Percentiles rank a stretch among this genome's conserved stretches.
Conservation (phyloP, 2,888 invertebrate genomes). For the Acleris cristana region DNA sequence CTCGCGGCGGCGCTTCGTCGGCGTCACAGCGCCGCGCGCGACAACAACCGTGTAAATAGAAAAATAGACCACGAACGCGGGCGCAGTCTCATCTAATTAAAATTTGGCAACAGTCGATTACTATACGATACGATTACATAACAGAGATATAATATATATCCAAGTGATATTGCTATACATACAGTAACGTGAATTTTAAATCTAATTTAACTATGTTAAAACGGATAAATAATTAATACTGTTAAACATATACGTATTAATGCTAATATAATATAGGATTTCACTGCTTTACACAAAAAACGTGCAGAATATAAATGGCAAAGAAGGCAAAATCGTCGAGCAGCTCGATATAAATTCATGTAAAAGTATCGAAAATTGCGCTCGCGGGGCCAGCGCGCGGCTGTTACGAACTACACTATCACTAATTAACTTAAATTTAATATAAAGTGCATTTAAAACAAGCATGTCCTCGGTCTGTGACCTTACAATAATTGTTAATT, state of each 20-base stretch:
- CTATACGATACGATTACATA: slow-evolving; percentile 35
- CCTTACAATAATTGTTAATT: slow-evolving; percentile 9
- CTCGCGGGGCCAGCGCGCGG: background rate
- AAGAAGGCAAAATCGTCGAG: slow-evolving; percentile 11
- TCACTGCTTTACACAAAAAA: slow-evolving; percentile 18
- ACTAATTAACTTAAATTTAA: background rate
- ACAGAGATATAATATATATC: slow-evolving; percentile 29
- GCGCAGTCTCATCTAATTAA: slow-evolving; percentile 52
- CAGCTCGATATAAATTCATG: slow-evolving; percentile 5
- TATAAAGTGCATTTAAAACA: slow-evolving; percentile 17
- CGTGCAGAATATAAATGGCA: slow-evolving; percentile 25
- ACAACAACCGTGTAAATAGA: background rate
- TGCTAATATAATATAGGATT: slow-evolving; percentile 9
- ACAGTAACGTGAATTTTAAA: slow-evolving; percentile 15
- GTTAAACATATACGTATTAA: slow-evolving; percentile 15
- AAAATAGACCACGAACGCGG: slow-evolving; percentile 16
- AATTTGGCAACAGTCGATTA: slow-evolving; percentile 65
- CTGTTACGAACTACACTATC: slow-evolving; percentile 3
- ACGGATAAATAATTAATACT: slow-evolving; percentile 29
- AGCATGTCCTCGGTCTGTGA: slow-evolving; percentile 15
- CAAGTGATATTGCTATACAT: slow-evolving; percentile 19
- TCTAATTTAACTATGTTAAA: slow-evolving; percentile 16
- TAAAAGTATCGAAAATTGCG: slow-evolving; percentile 28
- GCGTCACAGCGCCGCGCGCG: too few relatives aligned
- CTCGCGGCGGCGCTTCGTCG: too few relatives aligned